Conservation (phyloP, 2,888 invertebrate species). For the Eledona agricola region DNA sequence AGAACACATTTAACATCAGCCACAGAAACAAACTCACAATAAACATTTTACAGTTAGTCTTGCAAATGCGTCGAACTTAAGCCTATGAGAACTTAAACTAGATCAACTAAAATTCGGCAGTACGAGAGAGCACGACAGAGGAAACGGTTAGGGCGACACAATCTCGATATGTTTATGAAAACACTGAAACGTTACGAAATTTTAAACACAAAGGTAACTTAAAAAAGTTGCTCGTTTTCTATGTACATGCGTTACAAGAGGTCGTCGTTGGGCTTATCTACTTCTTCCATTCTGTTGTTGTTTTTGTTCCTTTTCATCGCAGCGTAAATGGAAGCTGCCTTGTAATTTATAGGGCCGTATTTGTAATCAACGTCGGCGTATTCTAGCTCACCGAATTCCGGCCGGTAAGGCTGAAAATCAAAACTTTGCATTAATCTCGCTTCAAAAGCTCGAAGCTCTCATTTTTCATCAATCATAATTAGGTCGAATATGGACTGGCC, state of each 20-base stretch:
- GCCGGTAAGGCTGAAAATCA: conserved; percentile 76
- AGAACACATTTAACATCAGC: conserved; percentile 21
- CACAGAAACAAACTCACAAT: conserved; percentile 18
- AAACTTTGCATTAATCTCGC: conserved; percentile 14
- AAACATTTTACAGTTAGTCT: conserved; percentile 15
- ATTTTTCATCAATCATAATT: no score
- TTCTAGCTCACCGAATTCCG: conserved; percentile 81
- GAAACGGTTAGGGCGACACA: no score
- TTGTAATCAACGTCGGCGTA: conserved; percentile 91
- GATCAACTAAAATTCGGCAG: conserved; percentile 12
- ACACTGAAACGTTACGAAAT: conserved; percentile 42
- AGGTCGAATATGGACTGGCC: no score
- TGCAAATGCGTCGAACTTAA: conserved; percentile 17
- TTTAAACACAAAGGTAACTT: conserved; percentile 31
- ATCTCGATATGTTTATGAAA: conserved; percentile 45
- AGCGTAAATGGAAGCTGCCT: conserved; percentile 85
- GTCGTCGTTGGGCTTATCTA: conserved; percentile 54
- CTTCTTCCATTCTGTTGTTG: conserved; percentile 55
- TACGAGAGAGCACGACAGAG: conserved; percentile 7
- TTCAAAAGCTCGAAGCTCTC: no score
- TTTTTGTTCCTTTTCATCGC: conserved; percentile 73
- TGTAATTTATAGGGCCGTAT: conserved; percentile 92
- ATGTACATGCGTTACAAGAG: conserved; percentile 51
- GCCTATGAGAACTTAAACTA: conserved; percentile 4
- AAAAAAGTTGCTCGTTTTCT: conserved; percentile 22